Evolutionary conservation across 2,113 vertebrate species (phyloP).

Genomic region (Apeltes quadracus): DNA sequence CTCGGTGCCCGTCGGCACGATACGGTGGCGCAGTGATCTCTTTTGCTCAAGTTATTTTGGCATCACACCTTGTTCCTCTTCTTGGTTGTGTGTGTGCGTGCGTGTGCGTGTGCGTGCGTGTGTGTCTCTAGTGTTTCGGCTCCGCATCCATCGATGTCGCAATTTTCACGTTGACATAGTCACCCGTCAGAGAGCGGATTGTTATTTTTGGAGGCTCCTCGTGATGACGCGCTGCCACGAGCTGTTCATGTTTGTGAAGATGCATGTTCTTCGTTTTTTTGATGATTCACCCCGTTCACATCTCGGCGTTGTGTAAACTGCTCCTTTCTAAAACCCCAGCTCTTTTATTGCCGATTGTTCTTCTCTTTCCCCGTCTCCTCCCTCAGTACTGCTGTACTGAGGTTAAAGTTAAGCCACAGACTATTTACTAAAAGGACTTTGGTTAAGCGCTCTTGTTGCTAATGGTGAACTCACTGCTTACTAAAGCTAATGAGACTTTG

Average conservation of each 20-base stretch:
- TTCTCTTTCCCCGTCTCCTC: background rate
- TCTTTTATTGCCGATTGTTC: background rate
- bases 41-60: background rate
- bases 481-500: background rate
- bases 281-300: background rate
- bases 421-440: no score
- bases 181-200: no score
- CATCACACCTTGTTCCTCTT: conserved; percentile 21
- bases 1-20: conserved; percentile 26
- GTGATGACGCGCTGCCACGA: background rate
- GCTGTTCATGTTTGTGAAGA: background rate
- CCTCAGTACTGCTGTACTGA: background rate
- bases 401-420: no score
- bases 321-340: no score
- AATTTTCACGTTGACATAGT: background rate
- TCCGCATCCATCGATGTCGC: background rate
- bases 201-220: background rate
- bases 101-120: no score
- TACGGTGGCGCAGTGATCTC: conserved; percentile 8
- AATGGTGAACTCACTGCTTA: conserved; percentile 16
- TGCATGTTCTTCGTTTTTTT: background rate
- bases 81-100: background rate
- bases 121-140: background rate
- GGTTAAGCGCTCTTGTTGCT: no score
- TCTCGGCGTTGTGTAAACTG: background rate